Conservation (phyloP, 1,140 invertebrate genomes). For the Apis florea region DNA sequence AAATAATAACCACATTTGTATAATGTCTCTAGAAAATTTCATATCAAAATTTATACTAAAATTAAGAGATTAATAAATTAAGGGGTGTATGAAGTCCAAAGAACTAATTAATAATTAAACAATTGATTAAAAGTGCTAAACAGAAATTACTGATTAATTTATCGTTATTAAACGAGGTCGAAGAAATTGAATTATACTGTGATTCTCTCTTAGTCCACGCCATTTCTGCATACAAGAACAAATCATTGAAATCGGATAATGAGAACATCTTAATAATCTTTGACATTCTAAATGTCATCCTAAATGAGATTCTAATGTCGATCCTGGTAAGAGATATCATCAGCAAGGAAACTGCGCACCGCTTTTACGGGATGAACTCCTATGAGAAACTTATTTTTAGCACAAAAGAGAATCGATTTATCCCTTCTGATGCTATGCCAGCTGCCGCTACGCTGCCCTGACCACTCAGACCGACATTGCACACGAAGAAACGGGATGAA, state of each 20-base stretch:
- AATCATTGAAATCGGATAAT: slow-evolving; percentile 1
- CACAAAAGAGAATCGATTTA: slow-evolving; percentile 67
- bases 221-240: not conserved
- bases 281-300: not conserved
- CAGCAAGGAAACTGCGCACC: not conserved
- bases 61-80: not conserved
- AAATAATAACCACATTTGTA: no score
- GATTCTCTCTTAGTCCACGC: not conserved
- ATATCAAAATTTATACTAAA: no score
- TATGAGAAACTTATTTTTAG: slow-evolving; percentile 67
- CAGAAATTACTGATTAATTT: not conserved
- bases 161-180: not conserved
- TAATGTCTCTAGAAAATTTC: no score
- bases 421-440: slow-evolving; percentile 62
- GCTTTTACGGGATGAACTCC: slow-evolving; percentile 50
- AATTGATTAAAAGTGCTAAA: not conserved
- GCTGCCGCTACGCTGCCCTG: slow-evolving; percentile 31
- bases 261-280: not conserved
- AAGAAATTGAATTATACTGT: slow-evolving; percentile 1
- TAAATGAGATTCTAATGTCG: no score
- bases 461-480: slow-evolving; percentile 22
- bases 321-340: slow-evolving; percentile 20
- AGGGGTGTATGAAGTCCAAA: not conserved
- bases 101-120: not conserved
- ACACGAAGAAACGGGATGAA: not conserved